Percentiles rank a stretch among this genome's conserved stretches.
phyloP scores from a whole-genome alignment of 2,888 invertebrate species.

The Eupithecia insigniata region DNA sequence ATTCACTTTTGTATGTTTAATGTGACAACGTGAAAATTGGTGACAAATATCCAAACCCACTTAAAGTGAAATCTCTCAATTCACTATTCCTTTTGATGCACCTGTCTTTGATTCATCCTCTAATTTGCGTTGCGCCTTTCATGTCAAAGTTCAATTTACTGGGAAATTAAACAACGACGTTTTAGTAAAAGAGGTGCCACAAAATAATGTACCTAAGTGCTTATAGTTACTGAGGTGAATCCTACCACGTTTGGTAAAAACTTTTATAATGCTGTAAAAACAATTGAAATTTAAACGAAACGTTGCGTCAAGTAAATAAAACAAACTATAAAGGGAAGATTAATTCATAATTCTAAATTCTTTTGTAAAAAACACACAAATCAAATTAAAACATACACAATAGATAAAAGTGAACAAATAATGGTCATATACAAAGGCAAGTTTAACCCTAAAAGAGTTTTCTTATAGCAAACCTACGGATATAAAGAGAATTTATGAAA shows the following conservation, averaged over 20 bases:
- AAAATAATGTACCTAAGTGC: background rate
- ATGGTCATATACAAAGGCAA: too few species aligned
- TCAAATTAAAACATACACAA: too few species aligned
- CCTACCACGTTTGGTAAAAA: background rate
- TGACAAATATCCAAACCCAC: slow-evolving; percentile 38
- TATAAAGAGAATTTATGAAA: too few species aligned
- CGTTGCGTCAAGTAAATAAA: too few species aligned
- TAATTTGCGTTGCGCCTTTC: slow-evolving; percentile 6
- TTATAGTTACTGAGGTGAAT: background rate
- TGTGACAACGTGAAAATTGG: slow-evolving; percentile 45
- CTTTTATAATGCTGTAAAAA: background rate
- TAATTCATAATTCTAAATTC: too few species aligned
- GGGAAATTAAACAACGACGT: background rate
- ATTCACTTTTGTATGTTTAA: slow-evolving; percentile 49
- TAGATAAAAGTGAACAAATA: too few species aligned
- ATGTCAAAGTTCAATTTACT: background rate
- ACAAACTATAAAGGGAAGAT: too few species aligned
- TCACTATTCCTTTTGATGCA: slow-evolving; percentile 11
- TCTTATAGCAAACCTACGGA: too few species aligned
- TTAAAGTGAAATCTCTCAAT: slow-evolving; percentile 28
- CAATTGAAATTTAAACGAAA: too few species aligned
- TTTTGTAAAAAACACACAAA: too few species aligned
- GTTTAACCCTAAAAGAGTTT: too few species aligned
- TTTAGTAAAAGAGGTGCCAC: background rate
- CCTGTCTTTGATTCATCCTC: slow-evolving; percentile 3